Evolutionary conservation across 2,888 invertebrate species (phyloP), one percentile per base, ranked within the genome.

Genomic region (Panorpa germanica): DNA sequence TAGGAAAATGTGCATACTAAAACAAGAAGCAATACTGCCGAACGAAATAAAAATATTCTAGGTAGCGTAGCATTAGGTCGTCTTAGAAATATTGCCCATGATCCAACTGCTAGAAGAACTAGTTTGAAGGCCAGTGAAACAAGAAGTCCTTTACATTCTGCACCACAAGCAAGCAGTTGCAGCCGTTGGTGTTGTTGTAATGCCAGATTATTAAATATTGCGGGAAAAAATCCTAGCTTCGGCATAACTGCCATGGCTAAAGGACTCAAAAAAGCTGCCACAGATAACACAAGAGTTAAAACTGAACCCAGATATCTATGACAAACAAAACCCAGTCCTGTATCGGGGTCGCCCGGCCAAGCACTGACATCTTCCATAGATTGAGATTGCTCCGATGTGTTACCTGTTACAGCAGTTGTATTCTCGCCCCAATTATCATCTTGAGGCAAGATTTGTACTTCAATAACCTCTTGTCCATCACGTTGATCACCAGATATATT

Each of bases 351-450:
- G 9, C 63, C 65, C 26, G 68, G 67, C 73, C 81, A 82, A 44
- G 77, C 76, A 43, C 76, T 77, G 4, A 83, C 72, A 50, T 90
- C 90, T 50, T 91, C 90, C 50, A 86, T 77, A 0, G 90, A 91
- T 41, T 85, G 82, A 4, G 88, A 93, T 43, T 88, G 86, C 49
- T 93, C 95, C 0, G 88, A 91, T 2, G 93, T 93, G 46, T 91
- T 91, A 7, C 91, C 93, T 0, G 95, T 95, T 18, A 95, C 77
- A 2, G 91, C 93, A 1, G 95, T 95, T 1, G 93, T 93, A 45
- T 88, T 93, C 53, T 95, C 95, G n/a, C 88, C 91, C 95, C 95
- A 95, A 52, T 91, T 91, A 47, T 95, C 95, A 56, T 95, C 95
- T 57, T 91, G 81, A 0, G 90, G 90, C 34, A 93, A 57, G 40